A percentile compares a stretch with the other conserved stretches of the same genome.
phyloP scores from a whole-genome alignment of 2,113 vertebrate genomes.

The Acanthisitta chloris region DNA sequence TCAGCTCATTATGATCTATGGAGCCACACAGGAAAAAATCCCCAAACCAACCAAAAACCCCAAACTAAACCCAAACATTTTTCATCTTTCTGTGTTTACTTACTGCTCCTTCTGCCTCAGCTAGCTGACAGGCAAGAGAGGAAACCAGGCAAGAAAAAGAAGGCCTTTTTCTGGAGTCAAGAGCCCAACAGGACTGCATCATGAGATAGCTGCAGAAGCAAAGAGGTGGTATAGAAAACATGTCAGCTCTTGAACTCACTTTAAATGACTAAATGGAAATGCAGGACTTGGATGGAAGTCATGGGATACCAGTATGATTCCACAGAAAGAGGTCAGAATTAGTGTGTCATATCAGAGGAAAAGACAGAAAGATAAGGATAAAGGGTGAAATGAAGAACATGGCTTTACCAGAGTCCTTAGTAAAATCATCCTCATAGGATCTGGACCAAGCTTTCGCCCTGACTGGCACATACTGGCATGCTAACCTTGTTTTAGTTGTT shows the following conservation, averaged over 20 bases:
- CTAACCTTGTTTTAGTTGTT: background rate
- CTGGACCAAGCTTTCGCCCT: background rate
- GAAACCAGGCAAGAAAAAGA: slow-evolving; percentile 85
- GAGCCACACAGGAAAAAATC: background rate
- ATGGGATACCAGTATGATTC: background rate
- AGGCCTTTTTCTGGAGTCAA: slow-evolving; percentile 81
- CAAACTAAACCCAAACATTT: background rate
- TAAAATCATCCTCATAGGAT: background rate
- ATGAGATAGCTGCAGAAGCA: slow-evolving; percentile 79
- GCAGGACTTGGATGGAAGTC: background rate
- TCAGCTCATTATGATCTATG: background rate
- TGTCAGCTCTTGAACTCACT: background rate
- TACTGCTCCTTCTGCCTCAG: slow-evolving; percentile 84
- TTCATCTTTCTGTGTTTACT: slow-evolving; percentile 27
- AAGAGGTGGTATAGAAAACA: background rate
- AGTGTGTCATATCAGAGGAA: background rate
- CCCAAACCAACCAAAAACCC: too few relatives aligned
- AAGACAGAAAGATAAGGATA: background rate
- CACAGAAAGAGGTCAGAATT: background rate
- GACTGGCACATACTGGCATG: background rate
- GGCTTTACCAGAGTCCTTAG: background rate
- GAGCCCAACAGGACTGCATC: slow-evolving; percentile 90
- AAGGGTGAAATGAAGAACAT: background rate
- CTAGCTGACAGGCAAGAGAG: slow-evolving; percentile 82
- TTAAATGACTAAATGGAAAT: background rate